A percentile compares a stretch with the other conserved stretches of the same genome.
Evolutionary conservation across 1,140 invertebrate species (phyloP).

Genomic region (Andricus grossulariae): DNA sequence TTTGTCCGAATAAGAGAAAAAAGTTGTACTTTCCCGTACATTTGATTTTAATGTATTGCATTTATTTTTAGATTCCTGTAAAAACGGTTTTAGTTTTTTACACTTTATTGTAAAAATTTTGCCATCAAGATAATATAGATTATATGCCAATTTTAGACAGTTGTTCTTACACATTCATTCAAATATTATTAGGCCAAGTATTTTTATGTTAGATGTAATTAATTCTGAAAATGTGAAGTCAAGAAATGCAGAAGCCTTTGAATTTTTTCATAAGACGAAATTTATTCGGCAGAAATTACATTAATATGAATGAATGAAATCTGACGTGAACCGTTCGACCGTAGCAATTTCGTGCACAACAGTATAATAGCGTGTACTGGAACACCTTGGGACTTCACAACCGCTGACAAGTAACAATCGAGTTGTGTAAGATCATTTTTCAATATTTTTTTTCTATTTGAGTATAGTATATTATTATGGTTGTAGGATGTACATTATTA

Average conservation of each 20-base stretch:
- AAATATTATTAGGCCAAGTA: neutral
- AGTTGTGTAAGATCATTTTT: neutral
- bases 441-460: neutral
- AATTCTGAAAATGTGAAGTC: neutral
- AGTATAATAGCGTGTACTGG: slow-evolving; percentile 10
- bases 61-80: no score
- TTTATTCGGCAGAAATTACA: neutral
- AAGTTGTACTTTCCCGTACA: no score
- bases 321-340: slow-evolving; percentile 1
- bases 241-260: neutral
- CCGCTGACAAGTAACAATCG: neutral
- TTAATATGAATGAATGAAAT: neutral
- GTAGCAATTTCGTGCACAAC: slow-evolving; percentile 5
- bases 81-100: no score
- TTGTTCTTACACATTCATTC: no score
- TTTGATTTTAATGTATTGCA: no score
- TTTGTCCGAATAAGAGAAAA: no score
- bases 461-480: no score
- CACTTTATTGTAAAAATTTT: no score
- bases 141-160: no score
- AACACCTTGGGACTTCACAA: slow-evolving; percentile 9
- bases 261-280: neutral
- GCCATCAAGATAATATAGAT: no score
- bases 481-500: no score
- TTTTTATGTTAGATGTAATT: neutral